These are phyloP conservation scores for Glomeris marginata DNA, from an alignment of 2,888 invertebrate species.

Conservation along the genomic window DNA sequence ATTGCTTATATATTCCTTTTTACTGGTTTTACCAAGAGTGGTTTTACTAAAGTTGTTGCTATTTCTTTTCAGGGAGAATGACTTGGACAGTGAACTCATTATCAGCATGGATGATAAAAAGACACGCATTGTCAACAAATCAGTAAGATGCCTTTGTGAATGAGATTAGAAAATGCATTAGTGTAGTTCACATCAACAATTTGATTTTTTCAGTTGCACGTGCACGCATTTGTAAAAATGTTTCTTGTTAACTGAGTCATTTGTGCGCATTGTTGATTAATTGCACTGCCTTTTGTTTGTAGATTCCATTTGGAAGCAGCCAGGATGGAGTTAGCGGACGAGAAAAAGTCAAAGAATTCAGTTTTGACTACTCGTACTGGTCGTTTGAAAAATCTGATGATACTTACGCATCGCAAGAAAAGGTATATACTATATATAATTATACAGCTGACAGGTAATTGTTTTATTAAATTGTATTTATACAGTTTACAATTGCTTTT, in stretches of 20 bases:
- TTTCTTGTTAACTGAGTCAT: background rate
- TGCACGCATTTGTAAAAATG: background rate
- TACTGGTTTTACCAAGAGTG: background rate
- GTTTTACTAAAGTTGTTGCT: background rate
- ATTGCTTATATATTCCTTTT: too few species aligned
- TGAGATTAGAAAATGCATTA: too few species aligned
- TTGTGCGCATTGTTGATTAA: slow-evolving; percentile 7
- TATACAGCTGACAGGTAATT: too few species aligned
- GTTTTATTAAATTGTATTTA: background rate
- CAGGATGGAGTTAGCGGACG: slow-evolving; percentile 27
- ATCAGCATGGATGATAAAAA: slow-evolving; percentile 74
- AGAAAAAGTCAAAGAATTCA: slow-evolving; percentile 66
- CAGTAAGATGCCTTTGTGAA: slow-evolving; percentile 40
- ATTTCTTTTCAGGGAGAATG: slow-evolving; percentile 48
- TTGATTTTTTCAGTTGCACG: background rate
- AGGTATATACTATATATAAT: too few species aligned
- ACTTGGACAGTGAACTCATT: slow-evolving; percentile 65
- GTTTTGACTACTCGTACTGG: slow-evolving; percentile 82
- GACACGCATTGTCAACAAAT: slow-evolving; percentile 58
- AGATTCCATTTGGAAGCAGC: slow-evolving; percentile 4
- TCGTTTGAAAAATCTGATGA: slow-evolving; percentile 52
- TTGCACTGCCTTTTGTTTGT: background rate
- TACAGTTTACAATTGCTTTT: background rate
- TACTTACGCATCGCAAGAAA: slow-evolving; percentile 65
- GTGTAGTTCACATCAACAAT: background rate